These are phyloP conservation scores for Onychostoma macrolepis DNA, from an alignment of 2,113 vertebrate genomes.

Conservation along the genomic window DNA sequence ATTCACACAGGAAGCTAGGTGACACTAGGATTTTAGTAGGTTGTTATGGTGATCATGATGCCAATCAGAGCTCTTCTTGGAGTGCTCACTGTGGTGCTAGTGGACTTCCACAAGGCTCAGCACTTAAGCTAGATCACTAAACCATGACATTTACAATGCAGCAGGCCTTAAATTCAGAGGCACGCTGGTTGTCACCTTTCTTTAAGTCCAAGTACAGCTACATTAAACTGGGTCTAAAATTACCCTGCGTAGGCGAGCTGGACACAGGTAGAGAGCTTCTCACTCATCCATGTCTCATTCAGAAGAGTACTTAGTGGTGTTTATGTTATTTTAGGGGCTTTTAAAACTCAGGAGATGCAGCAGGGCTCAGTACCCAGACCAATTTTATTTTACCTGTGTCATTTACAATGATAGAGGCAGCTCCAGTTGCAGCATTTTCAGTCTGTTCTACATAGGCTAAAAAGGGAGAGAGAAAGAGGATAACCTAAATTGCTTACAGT, in stretches of 20 bases:
- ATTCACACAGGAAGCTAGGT: slow-evolving; percentile 46
- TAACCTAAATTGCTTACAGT: not conserved
- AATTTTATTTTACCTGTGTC: slow-evolving; percentile 81
- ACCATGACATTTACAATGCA: slow-evolving; percentile 52
- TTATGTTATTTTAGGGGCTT: slow-evolving; percentile 36
- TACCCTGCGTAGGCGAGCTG: slow-evolving; percentile 29
- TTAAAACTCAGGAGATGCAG: slow-evolving; percentile 33
- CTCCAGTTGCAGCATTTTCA: slow-evolving; percentile 87
- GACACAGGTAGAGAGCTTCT: slow-evolving; percentile 38
- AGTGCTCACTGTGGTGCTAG: not conserved
- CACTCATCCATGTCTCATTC: slow-evolving; percentile 42
- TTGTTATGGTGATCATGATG: slow-evolving; percentile 50
- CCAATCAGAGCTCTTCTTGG: slow-evolving; percentile 6
- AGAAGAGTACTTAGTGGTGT: slow-evolving; percentile 41
- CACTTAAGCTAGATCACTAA: slow-evolving; percentile 32
- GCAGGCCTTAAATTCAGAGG: slow-evolving; percentile 27
- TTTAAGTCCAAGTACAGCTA: slow-evolving; percentile 43
- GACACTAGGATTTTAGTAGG: slow-evolving; percentile 2
- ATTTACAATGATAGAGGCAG: slow-evolving; percentile 92
- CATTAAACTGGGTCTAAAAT: slow-evolving; percentile 49
- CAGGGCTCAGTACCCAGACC: not conserved
- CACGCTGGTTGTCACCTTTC: slow-evolving; percentile 35
- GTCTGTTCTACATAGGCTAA: slow-evolving; percentile 90
- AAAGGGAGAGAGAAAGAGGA: slow-evolving; percentile 58
- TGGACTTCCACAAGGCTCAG: slow-evolving; percentile 8